Evolutionary conservation across 2,888 invertebrate genomes (phyloP), one percentile per base, ranked within the genome.

Genomic region (Ormia ochracea): DNA sequence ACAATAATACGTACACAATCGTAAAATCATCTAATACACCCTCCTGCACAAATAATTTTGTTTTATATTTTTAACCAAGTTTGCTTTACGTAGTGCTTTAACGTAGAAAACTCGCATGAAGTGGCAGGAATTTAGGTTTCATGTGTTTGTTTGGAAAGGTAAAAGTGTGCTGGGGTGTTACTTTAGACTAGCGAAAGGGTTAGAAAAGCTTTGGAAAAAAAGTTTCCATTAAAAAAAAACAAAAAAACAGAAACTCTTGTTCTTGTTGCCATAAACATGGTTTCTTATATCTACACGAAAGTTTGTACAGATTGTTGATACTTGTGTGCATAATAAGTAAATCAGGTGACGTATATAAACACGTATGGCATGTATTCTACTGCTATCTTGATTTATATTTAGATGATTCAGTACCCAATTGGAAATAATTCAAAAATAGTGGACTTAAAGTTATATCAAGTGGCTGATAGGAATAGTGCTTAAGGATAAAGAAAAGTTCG

Each of bases 241-340:
- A n/a, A n/a, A n/a, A n/a, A n/a, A n/a, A n/a, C n/a, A n/a, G n/a
- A n/a, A 19, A 65, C 43, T 61, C 59, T 61, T 68, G 72, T 68
- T 41, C 73, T 72, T 56, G 61, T 78, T 73, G 68, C 59, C 73
- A 78, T 63, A 73, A 68, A 78, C 66, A 68, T 78, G 48, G 28
- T 38, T 58, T 50, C 31, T 54, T 45, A 26, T 14, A 26, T 26
- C 4, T 19, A 6, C 38, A 36, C n/a, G 50, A 59, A 12, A 14
- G 33, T 43, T 54, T 63, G 23, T 26, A 63, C 26, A 17, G 17
- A 9, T 54, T 43, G 31, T 61, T 43, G 12, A 41, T 73, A 61
- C n/a, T 36, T 45, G 19, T 70, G 3, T 73, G 10, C 52, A 17
- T 4, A 21, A 26, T 14, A 56, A 23, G 38, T 3, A 26, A 12